Evolutionary conservation across 2,888 invertebrate genomes (phyloP).

Genomic region (Eupithecia centaureata): DNA sequence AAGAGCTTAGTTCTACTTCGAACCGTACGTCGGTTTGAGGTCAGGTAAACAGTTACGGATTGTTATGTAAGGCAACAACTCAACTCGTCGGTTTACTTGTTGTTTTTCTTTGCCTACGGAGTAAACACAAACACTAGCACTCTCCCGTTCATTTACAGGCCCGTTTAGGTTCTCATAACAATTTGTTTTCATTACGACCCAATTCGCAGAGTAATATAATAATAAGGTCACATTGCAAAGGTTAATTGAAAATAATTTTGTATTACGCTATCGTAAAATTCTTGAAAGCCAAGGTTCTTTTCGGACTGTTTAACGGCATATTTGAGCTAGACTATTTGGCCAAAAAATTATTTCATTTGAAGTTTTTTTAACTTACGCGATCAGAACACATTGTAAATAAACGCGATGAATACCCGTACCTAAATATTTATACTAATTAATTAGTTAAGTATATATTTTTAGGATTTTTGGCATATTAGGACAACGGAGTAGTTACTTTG

Average conservation of each 20-base stretch:
- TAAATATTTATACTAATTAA: too few relatives aligned
- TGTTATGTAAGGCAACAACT: conserved; percentile 5
- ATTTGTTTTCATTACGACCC: conserved; percentile 28
- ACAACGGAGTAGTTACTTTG: neutral
- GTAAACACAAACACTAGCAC: conserved; percentile 8
- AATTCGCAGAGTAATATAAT: conserved; percentile 26
- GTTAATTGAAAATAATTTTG: conserved; percentile 33
- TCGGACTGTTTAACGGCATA: conserved; percentile 11
- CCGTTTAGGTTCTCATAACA: conserved; percentile 19
- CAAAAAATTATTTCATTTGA: neutral
- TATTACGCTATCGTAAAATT: conserved; percentile 31
- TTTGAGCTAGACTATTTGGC: neutral
- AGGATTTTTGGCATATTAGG: neutral
- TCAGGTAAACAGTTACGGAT: conserved; percentile 2
- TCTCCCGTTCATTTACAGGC: neutral
- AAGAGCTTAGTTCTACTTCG: neutral
- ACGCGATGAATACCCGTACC: too few relatives aligned
- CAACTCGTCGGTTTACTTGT: conserved; percentile 2
- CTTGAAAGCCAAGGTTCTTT: conserved; percentile 20
- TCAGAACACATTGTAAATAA: too few relatives aligned
- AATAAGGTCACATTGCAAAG: conserved; percentile 29
- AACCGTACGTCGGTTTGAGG: conserved; percentile 3
- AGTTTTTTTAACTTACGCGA: too few relatives aligned
- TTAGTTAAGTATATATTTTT: too few relatives aligned
- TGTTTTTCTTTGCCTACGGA: conserved; percentile 10